phyloP scores from a whole-genome alignment of 2,888 invertebrate species.

The Eupithecia centaureata region DNA sequence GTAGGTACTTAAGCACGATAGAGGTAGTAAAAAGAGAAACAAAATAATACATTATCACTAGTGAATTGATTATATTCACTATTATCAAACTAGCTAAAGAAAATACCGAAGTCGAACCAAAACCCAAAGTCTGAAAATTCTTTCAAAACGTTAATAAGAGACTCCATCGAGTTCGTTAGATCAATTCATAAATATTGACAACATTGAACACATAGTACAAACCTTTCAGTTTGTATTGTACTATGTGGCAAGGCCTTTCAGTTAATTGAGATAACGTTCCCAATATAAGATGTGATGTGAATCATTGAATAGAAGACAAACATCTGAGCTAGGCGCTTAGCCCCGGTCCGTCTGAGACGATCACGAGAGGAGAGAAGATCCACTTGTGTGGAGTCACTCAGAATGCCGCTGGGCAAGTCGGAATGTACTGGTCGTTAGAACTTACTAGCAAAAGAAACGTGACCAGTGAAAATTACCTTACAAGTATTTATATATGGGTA shows the following conservation, averaged over 20 bases:
- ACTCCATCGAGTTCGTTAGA: no score
- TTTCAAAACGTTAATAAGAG: background rate
- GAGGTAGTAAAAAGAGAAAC: no score
- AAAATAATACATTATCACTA: background rate
- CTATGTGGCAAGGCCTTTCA: no score
- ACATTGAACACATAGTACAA: no score
- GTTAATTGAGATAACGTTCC: no score
- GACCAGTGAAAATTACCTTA: no score
- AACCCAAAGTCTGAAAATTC: background rate
- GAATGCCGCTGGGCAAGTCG: slow-evolving; percentile 11
- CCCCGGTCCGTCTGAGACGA: slow-evolving; percentile 4
- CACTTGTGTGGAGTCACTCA: slow-evolving; percentile 30
- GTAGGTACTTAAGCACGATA: no score
- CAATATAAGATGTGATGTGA: background rate
- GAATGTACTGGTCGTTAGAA: slow-evolving; percentile 8
- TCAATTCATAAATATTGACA: no score
- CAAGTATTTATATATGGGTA: no score
- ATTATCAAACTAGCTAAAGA: background rate
- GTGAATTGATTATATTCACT: background rate
- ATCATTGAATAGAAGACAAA: background rate
- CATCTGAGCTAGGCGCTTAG: background rate
- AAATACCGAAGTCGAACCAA: background rate
- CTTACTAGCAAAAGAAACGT: background rate
- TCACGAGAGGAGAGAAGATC: slow-evolving; percentile 23
- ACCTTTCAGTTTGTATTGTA: no score